A percentile compares a stretch with the other conserved stretches of the same genome.
Conservation (phyloP, 2,113 vertebrate genomes). For the Potamarius usumacintae region DNA sequence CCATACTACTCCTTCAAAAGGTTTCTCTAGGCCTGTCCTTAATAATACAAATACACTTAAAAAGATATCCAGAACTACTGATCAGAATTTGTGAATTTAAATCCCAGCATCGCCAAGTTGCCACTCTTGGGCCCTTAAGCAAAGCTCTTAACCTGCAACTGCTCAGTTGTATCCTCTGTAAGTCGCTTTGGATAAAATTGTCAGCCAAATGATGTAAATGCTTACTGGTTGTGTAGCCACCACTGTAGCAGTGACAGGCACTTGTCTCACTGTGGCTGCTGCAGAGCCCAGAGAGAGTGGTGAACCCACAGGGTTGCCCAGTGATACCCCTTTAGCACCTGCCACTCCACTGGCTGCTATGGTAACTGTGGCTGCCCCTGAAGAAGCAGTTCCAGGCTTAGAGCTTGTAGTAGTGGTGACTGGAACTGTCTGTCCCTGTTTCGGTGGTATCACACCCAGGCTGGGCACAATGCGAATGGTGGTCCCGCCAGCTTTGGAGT, state of each 20-base stretch:
- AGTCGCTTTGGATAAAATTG: neutral
- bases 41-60: neutral
- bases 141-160: neutral
- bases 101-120: neutral
- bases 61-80: neutral
- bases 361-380: slow-evolving; percentile 80
- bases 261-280: slow-evolving; percentile 84
- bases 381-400: slow-evolving; percentile 74
- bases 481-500: slow-evolving; percentile 82
- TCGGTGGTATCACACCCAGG: slow-evolving; percentile 88
- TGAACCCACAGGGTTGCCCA: slow-evolving; percentile 77
- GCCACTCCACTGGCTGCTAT: slow-evolving; percentile 78
- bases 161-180: neutral
- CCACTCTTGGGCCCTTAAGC: neutral
- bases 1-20: neutral
- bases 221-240: slow-evolving; percentile 89
- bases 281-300: slow-evolving; percentile 82
- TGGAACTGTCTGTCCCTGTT: slow-evolving; percentile 84
- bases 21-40: neutral
- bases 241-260: slow-evolving; percentile 84
- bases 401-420: slow-evolving; percentile 76
- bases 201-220: slow-evolving; percentile 34
- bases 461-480: slow-evolving; percentile 95
- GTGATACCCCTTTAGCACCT: slow-evolving; percentile 79
- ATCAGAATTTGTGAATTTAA: neutral